phyloP scores from a whole-genome alignment of 2,113 vertebrate species.

The Mustela lutreola region DNA sequence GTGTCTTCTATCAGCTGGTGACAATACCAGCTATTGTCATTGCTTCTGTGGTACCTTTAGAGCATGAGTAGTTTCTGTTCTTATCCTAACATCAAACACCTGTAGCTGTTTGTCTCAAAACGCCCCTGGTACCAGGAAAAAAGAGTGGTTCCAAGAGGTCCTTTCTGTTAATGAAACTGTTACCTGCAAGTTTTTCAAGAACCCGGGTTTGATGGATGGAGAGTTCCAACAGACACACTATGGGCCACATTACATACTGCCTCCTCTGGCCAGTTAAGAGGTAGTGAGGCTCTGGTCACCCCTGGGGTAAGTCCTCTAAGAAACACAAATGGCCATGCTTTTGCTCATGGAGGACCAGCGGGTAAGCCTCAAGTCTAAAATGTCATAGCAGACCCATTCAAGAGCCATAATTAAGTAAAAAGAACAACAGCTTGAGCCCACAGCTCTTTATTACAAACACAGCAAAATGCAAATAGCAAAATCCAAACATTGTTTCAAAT shows the following conservation, averaged over 20 bases:
- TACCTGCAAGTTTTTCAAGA: not conserved
- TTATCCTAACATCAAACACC: not conserved
- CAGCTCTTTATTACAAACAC: not conserved
- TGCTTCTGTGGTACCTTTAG: not conserved
- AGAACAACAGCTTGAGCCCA: not conserved
- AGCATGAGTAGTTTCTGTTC: not conserved
- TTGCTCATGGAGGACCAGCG: not conserved
- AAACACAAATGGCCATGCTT: not conserved
- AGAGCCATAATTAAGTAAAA: not conserved
- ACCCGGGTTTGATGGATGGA: not conserved
- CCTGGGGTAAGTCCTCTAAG: not conserved
- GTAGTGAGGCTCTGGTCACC: not conserved
- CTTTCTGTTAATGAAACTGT: slow-evolving; percentile 32
- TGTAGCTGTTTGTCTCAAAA: not conserved
- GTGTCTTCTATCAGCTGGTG: not conserved
- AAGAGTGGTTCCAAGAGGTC: not conserved
- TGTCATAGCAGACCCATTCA: not conserved
- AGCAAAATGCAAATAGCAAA: not conserved
- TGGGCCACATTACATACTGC: not conserved
- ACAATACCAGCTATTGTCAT: not conserved
- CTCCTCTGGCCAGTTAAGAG: not conserved
- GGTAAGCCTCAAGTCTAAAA: slow-evolving; percentile 2
- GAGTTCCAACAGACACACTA: not conserved
- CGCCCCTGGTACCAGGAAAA: not conserved
- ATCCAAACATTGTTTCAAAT: not conserved